Conservation (phyloP, 2,797 vertebrate species). For the Sciaenops ocellatus region DNA sequence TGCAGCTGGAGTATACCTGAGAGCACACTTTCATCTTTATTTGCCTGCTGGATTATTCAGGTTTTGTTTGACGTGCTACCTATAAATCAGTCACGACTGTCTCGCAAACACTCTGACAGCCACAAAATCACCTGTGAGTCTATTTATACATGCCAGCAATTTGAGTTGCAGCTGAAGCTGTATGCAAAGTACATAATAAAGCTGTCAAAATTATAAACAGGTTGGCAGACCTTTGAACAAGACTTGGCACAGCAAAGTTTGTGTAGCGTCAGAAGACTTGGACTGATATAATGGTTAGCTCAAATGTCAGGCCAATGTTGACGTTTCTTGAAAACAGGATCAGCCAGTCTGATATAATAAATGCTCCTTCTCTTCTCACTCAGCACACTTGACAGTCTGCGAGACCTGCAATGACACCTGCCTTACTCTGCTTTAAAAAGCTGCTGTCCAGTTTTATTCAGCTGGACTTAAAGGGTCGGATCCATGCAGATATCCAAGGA, state of each 20-base stretch:
- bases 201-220: constrained; percentile 74
- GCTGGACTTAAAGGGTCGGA: not conserved
- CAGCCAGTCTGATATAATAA: constrained; percentile 29
- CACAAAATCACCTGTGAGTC: constrained; percentile 73
- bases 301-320: constrained; percentile 35
- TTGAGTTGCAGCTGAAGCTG: constrained; percentile 57
- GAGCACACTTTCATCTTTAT: constrained; percentile 68
- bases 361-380: constrained; percentile 11
- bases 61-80: constrained; percentile 54
- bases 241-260: constrained; percentile 58
- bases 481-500: not conserved
- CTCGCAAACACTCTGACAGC: constrained; percentile 56
- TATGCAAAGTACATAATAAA: constrained; percentile 72
- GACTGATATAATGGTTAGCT: constrained; percentile 37
- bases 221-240: constrained; percentile 41
- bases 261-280: constrained; percentile 30
- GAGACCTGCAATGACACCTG: constrained; percentile 9
- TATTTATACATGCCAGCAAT: constrained; percentile 69
- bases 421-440: constrained; percentile 9
- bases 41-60: constrained; percentile 66
- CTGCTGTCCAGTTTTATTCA: constrained; percentile 15
- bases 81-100: constrained; percentile 74
- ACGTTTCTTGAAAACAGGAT: constrained; percentile 37
- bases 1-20: constrained; percentile 33
- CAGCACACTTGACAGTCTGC: constrained; percentile 17